Conservation (phyloP, 2,797 vertebrate genomes). For the Pangasius larnaudii region DNA sequence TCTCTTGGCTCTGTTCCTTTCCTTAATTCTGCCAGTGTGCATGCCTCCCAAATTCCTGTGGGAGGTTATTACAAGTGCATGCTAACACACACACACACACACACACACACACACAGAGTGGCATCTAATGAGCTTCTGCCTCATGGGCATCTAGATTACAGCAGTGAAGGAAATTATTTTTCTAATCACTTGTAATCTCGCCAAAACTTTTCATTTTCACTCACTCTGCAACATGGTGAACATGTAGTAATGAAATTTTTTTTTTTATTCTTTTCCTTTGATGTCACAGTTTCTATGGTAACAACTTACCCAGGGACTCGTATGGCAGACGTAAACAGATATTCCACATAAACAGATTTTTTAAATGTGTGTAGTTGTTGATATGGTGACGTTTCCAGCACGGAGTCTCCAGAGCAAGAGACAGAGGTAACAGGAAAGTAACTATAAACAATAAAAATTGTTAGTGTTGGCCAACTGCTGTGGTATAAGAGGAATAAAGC, state of each 20-base stretch:
- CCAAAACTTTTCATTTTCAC: neutral
- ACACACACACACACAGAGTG: constrained; percentile 17
- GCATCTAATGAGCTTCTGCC: neutral
- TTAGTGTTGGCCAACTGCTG: neutral
- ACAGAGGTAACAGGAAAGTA: neutral
- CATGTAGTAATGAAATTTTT: neutral
- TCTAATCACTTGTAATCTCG: neutral
- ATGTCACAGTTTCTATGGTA: neutral
- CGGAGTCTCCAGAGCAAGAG: neutral
- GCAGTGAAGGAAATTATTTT: constrained; percentile 4
- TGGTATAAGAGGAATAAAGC: neutral
- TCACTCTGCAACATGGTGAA: neutral
- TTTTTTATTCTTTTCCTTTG: neutral
- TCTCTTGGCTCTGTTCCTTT: constrained; percentile 44
- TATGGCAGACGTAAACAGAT: too few relatives aligned
- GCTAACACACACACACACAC: constrained; percentile 35
- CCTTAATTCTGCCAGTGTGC: constrained; percentile 27
- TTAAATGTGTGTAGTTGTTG: too few relatives aligned
- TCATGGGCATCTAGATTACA: constrained; percentile 10
- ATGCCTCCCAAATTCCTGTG: constrained; percentile 44
- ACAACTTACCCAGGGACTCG: neutral
- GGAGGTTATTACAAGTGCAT: constrained; percentile 56
- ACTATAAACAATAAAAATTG: neutral
- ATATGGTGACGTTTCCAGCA: too few relatives aligned
- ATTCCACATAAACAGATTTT: too few relatives aligned